Evolutionary conservation across 37 sponge, comb jelly and placozoan species (phyloP), one percentile per base, ranked within the genome.

Genomic region (Axinella damicornis): DNA sequence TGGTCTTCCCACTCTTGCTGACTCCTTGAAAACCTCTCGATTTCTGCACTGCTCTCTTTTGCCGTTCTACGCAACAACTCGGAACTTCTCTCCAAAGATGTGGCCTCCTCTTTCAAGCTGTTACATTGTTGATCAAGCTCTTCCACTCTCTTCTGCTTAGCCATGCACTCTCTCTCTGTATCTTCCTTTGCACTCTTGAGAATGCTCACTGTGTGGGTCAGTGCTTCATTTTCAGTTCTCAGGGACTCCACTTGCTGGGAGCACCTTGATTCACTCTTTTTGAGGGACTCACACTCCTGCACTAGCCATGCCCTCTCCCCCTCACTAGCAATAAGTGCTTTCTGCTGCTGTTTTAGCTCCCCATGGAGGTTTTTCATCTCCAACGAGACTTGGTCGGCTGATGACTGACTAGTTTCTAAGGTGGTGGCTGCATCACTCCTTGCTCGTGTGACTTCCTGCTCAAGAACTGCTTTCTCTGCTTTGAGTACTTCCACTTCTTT

Each of bases 1-100:
- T 76, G 37, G 28, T 77, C 22, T n/a, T 46, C n/a, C 69, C 65
- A 34, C 18, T 80, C 58, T 67, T 54, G 22, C 5, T 80, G 53
- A 38, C 69, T 32, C 33, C 57, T 56, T 17, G 13, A 4, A 35
- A 80, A 19, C 27, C 30, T 41, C 57, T 69, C 37, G 5, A 38
- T 37, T 56, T 80, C 81, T 36, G 81, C 27, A 56, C 36, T 54
- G 11, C 24, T 25, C 54, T 80, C 53, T 31, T 69, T 22, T 36
- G 69, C 12, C 69, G 67, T 69, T 35, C 53, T 69, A 13, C 1
- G 30, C 9, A 34, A 18, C 27, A 27, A 1, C 53, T 52, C 27
- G 19, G 28, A 25, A 54, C 21, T 57, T 14, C 20, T 13, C 53
- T 69, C 56, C 0, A 69, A 28, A 22, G 22, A 16, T 17, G 6